Conservation (phyloP, 2,113 vertebrate species). For the Pelmatolapia mariae region DNA sequence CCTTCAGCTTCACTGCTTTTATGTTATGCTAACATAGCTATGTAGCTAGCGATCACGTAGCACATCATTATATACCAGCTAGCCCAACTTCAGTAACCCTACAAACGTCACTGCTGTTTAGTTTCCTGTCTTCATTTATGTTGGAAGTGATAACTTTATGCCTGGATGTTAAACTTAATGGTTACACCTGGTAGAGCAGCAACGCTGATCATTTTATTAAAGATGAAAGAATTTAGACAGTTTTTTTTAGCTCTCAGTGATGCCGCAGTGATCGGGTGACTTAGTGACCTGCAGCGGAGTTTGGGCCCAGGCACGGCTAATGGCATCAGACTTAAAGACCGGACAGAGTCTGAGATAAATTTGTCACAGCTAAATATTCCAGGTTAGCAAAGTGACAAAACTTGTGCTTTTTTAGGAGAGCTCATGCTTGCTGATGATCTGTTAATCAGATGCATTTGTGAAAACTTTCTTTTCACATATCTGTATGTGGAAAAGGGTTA, state of each 20-base stretch:
- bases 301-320: neutral
- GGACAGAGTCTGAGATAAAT: neutral
- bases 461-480: neutral
- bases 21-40: neutral
- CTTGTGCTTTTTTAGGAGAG: neutral
- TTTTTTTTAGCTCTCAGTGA: neutral
- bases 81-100: neutral
- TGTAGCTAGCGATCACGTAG: neutral
- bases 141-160: neutral
- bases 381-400: neutral
- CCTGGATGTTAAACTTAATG: neutral
- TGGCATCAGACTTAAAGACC: neutral
- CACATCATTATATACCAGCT: neutral
- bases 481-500: neutral
- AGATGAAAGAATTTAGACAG: neutral
- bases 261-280: neutral
- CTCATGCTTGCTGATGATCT: neutral
- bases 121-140: neutral
- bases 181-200: neutral
- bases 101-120: neutral
- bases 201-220: neutral
- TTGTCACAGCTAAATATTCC: neutral
- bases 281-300: neutral
- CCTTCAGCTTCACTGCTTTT: neutral
- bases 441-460: neutral